Evolutionary conservation across 2,888 invertebrate species (phyloP), one percentile per base, ranked within the genome.

Genomic region (Nomada ruficornis): DNA sequence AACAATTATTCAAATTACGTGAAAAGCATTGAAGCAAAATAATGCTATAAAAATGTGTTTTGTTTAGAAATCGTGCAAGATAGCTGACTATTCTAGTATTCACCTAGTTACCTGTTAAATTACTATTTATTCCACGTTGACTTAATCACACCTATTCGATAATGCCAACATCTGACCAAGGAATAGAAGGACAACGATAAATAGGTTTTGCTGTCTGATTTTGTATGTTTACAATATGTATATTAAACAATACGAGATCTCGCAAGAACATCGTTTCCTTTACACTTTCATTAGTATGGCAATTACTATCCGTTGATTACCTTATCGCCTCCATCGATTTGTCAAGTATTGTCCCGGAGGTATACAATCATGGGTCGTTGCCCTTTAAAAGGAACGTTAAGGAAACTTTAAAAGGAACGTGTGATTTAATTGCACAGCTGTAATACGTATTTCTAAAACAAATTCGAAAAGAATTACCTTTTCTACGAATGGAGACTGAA

Each of bases 171-270:
- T 77, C 50, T 47, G 52, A 1, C 62, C 52, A 42, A 67, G 50
- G 50, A 72, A 78, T 23, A 42, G 80, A 72, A 80, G 78, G 80
- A 80, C 72, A 26, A 42, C 20, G 65, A 9, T 80, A 50, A 69
- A 69, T 42, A 42, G 44, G 47, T 11, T 50, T 77, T 63, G 20
- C 44, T 70, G 59, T 80, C 77, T 64, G 23, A 70, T 65, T 80
- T 71, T 64, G 65, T 55, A 70, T 50, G n/a, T 42, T 20, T n/a
- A 2, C 59, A 10, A n/a, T 52, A 47, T 20, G 59, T 15, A 75
- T 20, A 64, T 13, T 68, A 65, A 80, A 70, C 23, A 23, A 65
- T 44, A n/a, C 57, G 9, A 36, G 23, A 23, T 47, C 57, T 10
- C 44, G 18, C 50, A 44, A 65, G 59, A 44, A 70, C 52, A 15